phyloP scores from a whole-genome alignment of 2,113 vertebrate species.

The Psophia crepitans region DNA sequence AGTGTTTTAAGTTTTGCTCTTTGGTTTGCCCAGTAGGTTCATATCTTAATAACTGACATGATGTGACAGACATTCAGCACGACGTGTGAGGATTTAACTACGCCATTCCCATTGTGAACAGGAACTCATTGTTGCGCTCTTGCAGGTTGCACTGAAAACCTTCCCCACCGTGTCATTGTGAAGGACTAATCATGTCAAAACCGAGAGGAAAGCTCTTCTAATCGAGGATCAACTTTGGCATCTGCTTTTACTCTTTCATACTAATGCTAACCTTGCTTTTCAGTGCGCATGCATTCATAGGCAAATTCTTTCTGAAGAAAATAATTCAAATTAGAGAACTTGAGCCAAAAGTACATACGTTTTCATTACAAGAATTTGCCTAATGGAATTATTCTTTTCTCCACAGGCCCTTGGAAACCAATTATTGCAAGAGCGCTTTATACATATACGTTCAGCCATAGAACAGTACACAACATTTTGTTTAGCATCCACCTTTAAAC shows the following conservation, averaged over 20 bases:
- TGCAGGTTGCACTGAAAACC: background rate
- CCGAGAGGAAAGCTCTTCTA: background rate
- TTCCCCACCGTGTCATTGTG: background rate
- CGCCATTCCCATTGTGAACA: background rate
- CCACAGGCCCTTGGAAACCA: background rate
- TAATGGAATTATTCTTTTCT: background rate
- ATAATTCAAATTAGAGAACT: background rate
- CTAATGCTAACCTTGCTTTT: background rate
- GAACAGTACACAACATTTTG: background rate
- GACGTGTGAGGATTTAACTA: fast-evolving
- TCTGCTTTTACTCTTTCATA: background rate
- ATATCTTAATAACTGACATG: background rate
- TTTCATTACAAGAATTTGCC: background rate
- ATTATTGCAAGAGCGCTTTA: background rate
- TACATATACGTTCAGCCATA: background rate
- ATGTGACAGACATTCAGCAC: background rate
- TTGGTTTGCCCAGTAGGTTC: background rate
- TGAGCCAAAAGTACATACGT: background rate
- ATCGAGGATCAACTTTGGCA: conserved; percentile 1
- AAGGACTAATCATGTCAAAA: conserved; percentile 9
- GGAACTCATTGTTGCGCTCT: background rate
- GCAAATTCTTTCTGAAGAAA: conserved; percentile 25
- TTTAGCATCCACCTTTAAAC: background rate
- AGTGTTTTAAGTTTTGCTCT: background rate
- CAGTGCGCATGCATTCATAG: background rate